These are phyloP conservation scores for Agrochola litura DNA, from an alignment of 2,888 invertebrate species.

Conservation along the genomic window DNA sequence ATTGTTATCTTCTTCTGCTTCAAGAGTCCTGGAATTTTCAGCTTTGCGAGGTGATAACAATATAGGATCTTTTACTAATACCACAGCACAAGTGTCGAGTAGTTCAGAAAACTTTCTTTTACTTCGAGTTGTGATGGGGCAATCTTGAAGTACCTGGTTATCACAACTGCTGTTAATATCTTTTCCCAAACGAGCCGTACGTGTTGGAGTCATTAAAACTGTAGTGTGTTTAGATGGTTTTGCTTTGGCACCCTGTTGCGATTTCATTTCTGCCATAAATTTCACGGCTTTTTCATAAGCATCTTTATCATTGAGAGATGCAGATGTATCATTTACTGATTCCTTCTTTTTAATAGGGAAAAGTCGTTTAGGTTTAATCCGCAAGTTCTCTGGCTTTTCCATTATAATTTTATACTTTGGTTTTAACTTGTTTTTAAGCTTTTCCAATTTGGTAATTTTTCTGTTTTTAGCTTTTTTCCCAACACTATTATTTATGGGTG, in stretches of 20 bases:
- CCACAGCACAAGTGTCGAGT: constrained; percentile 8
- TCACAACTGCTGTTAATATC: not conserved
- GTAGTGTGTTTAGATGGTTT: constrained; percentile 12
- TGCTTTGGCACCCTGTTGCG: constrained; percentile 61
- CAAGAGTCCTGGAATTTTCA: not conserved
- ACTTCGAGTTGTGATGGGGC: constrained; percentile 10
- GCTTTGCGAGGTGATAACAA: constrained; percentile 2
- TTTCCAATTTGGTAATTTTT: constrained; percentile 78
- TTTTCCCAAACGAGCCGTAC: not conserved
- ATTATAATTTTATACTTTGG: constrained; percentile 80
- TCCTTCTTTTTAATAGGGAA: constrained; percentile 51
- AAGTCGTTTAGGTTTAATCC: constrained; percentile 63
- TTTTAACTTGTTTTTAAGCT: constrained; percentile 74
- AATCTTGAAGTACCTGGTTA: constrained; percentile 5
- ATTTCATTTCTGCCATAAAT: constrained; percentile 79
- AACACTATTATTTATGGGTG: constrained; percentile 13
- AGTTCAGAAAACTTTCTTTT: constrained; percentile 33
- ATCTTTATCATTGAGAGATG: constrained; percentile 74
- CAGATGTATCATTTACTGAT: constrained; percentile 60
- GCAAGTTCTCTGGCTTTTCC: constrained; percentile 59
- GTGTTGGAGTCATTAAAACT: constrained; percentile 8
- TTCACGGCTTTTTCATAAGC: constrained; percentile 82
- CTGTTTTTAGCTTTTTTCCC: constrained; percentile 62
- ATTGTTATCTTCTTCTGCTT: constrained; percentile 10
- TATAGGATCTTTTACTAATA: constrained; percentile 29